Percentiles rank a stretch among this genome's conserved stretches.
These are phyloP conservation scores for Labia minor DNA, from an alignment of 2,888 invertebrate species.

Conservation along the genomic window DNA sequence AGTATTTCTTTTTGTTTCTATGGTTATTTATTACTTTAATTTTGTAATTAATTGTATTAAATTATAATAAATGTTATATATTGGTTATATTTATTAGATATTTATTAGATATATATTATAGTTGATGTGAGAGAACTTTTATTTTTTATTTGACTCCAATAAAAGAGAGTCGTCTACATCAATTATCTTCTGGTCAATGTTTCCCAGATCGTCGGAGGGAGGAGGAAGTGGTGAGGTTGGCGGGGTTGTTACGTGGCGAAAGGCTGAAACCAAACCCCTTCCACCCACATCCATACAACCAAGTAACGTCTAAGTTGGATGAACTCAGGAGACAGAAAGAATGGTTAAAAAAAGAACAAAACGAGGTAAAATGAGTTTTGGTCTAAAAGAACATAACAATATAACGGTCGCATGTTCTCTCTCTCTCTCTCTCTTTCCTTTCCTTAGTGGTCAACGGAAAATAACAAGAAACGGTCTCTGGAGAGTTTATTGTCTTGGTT, in stretches of 20 bases:
- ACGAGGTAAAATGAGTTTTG: conserved; percentile 1
- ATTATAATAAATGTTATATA: no score
- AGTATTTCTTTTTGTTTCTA: no score
- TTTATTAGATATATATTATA: no score
- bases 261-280: no score
- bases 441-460: not conserved
- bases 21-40: no score
- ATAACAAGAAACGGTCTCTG: not conserved
- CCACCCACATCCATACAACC: not conserved
- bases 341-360: not conserved
- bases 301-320: not conserved
- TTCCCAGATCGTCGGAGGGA: not conserved
- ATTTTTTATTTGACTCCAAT: no score
- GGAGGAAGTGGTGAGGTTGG: no score
- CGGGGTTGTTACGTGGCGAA: no score
- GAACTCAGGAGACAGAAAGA: not conserved
- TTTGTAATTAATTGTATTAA: no score
- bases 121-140: no score
- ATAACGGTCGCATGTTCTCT: not conserved
- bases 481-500: conserved; percentile 13
- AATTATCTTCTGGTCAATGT: conserved; percentile 13
- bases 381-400: conserved; percentile 7
- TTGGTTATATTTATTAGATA: no score
- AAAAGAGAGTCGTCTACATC: conserved; percentile 13
- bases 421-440: no score